Evolutionary conservation across 2,888 invertebrate genomes (phyloP).

Genomic region (Sarcophaga carnaria): DNA sequence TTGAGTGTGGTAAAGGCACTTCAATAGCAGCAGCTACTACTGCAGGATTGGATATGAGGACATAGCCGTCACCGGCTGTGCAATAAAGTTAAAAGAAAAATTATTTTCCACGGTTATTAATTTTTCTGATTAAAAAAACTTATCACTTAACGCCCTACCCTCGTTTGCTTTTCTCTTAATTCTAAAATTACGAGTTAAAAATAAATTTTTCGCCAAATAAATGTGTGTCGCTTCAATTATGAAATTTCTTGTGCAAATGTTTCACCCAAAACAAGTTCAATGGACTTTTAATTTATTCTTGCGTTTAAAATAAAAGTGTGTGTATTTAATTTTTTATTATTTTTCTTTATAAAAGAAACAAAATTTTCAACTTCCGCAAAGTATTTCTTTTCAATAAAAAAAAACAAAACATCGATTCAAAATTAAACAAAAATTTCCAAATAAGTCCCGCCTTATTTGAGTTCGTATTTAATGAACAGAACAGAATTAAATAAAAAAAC

Average conservation of each 20-base stretch:
- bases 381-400: constrained; percentile 8
- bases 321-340: constrained; percentile 5
- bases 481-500: constrained; percentile 19
- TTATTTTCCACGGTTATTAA: too few species aligned
- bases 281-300: constrained; percentile 37
- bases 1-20: too few species aligned
- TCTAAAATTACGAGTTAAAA: constrained; percentile 35
- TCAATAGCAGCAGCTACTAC: too few species aligned
- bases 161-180: not conserved
- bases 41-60: too few species aligned
- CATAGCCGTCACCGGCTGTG: too few species aligned
- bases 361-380: constrained; percentile 42
- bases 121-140: too few species aligned
- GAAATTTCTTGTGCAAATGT: constrained; percentile 4
- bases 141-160: not conserved
- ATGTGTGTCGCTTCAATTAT: constrained; percentile 40
- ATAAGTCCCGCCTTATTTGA: constrained; percentile 46
- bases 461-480: constrained; percentile 38
- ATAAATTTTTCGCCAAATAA: not conserved
- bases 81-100: too few species aligned
- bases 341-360: constrained; percentile 34
- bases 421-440: constrained; percentile 33
- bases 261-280: constrained; percentile 38
- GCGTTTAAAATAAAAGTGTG: constrained; percentile 23
- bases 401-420: constrained; percentile 18